These are phyloP conservation scores for Spheniscus mendiculus DNA, from an alignment of 2,113 vertebrate genomes.

Conservation along the genomic window DNA sequence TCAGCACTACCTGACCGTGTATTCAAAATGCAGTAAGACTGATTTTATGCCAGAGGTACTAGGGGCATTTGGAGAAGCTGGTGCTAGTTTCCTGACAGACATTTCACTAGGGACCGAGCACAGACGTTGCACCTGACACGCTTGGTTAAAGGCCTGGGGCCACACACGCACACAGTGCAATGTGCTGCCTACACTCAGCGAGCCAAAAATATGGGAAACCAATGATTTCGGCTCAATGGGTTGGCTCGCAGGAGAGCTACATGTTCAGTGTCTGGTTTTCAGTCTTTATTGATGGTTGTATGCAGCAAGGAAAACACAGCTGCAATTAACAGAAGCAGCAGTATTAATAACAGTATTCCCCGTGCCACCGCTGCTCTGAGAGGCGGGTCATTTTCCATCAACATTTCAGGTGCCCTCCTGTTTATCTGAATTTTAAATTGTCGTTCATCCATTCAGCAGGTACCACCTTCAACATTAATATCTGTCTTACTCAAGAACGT, in stretches of 20 bases:
- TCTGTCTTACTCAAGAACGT: background rate
- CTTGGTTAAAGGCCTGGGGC: background rate
- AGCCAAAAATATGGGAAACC: background rate
- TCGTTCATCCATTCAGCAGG: background rate
- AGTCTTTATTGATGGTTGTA: background rate
- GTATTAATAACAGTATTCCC: background rate
- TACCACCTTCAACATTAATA: background rate
- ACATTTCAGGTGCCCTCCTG: background rate
- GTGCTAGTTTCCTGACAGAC: background rate
- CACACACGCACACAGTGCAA: too few species aligned
- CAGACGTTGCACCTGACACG: background rate
- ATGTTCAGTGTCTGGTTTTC: background rate
- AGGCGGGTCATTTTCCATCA: background rate
- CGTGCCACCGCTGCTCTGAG: rapidly evolving
- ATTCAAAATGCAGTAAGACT: background rate
- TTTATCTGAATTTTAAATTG: background rate
- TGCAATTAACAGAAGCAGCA: background rate
- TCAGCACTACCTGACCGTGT: too few species aligned
- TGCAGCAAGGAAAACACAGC: background rate
- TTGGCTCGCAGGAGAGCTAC: background rate
- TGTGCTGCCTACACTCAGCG: rapidly evolving
- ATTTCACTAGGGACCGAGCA: rapidly evolving
- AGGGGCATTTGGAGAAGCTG: background rate
- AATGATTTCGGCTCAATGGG: too few species aligned
- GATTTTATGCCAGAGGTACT: background rate